Evolutionary conservation across 2,113 vertebrate genomes (phyloP).

Genomic region (Anguilla rostrata): DNA sequence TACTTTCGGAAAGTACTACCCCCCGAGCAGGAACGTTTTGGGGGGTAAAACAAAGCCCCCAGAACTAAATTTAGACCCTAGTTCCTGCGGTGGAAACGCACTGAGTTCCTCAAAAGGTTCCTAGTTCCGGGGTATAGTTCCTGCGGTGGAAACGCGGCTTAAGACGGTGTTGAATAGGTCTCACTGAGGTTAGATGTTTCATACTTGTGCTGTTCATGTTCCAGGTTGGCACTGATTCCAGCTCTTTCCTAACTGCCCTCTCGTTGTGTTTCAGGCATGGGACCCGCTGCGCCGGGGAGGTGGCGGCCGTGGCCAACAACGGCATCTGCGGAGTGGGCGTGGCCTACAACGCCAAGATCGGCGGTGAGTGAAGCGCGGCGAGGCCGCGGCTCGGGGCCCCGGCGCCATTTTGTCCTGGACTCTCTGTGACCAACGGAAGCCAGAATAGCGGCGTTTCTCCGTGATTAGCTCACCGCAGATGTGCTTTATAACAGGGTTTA

Average conservation of each 20-base stretch:
- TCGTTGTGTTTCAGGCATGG: slow-evolving; percentile 75
- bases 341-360: slow-evolving; percentile 91
- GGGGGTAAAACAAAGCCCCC: no score
- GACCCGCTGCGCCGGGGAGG: slow-evolving; percentile 92
- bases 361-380: slow-evolving; percentile 71
- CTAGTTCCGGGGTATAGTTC: no score
- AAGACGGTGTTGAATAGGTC: slow-evolving; percentile 18
- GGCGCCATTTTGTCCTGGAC: background rate
- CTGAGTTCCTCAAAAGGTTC: no score
- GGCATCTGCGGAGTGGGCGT: slow-evolving; percentile 92
- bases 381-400: background rate
- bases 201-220: background rate
- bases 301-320: slow-evolving; percentile 91
- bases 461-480: background rate
- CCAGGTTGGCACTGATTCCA: background rate
- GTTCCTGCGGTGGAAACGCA: no score
- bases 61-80: no score
- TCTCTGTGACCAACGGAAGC: slow-evolving; percentile 13
- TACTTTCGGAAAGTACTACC: no score
- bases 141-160: background rate
- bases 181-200: background rate
- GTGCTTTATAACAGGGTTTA: no score
- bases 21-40: no score
- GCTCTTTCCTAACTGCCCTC: background rate
- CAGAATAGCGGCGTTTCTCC: no score